These are phyloP conservation scores for Apotomis turbidana DNA, from an alignment of 2,888 invertebrate species.

Conservation along the genomic window DNA sequence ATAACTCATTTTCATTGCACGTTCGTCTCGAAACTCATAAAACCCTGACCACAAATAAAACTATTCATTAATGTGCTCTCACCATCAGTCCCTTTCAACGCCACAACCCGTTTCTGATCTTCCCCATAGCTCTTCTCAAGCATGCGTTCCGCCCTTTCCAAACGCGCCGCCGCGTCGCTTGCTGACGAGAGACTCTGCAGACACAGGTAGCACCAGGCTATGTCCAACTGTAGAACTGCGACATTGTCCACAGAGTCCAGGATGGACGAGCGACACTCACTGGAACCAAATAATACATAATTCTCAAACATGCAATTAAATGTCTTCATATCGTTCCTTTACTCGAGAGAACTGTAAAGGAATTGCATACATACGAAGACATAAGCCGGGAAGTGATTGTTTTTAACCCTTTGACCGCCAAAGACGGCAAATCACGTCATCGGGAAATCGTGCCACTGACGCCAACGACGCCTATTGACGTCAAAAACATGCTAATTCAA, in stretches of 20 bases:
- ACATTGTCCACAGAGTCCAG: slow-evolving; percentile 91
- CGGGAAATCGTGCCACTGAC: too few species aligned
- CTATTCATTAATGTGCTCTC: slow-evolving; percentile 24
- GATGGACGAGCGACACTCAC: slow-evolving; percentile 86
- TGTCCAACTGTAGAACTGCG: slow-evolving; percentile 92
- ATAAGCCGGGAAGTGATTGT: too few species aligned
- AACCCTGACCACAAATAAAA: too few species aligned
- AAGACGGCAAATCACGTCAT: too few species aligned
- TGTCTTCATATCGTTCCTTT: too few species aligned
- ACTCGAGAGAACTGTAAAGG: too few species aligned
- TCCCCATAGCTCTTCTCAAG: slow-evolving; percentile 84
- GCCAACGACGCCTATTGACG: too few species aligned
- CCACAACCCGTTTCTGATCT: slow-evolving; percentile 62
- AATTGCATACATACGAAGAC: too few species aligned
- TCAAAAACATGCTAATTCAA: too few species aligned
- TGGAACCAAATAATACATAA: slow-evolving; percentile 59
- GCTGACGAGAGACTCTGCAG: slow-evolving; percentile 86
- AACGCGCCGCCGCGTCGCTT: slow-evolving; percentile 86
- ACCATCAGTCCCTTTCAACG: slow-evolving; percentile 71
- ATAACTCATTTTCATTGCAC: background rate
- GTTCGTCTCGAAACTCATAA: background rate
- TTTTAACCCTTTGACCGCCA: too few species aligned
- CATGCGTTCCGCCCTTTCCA: slow-evolving; percentile 86
- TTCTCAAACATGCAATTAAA: too few species aligned
- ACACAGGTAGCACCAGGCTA: slow-evolving; percentile 95